Evolutionary conservation across 1,140 invertebrate genomes (phyloP).

Genomic region (Hestina assimilis): DNA sequence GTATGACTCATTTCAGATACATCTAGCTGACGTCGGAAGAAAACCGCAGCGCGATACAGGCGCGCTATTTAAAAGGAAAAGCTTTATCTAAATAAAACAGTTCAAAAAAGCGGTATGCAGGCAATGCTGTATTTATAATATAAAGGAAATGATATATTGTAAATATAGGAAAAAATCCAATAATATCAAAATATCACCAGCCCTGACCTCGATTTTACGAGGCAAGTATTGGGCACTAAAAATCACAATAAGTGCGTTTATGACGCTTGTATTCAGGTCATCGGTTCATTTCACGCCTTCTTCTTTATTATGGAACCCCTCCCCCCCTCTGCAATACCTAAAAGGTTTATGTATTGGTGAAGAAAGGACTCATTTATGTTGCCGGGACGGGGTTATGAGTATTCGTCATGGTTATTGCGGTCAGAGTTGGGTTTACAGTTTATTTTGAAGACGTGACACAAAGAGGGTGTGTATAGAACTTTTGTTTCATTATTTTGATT

Average conservation of each 20-base stretch:
- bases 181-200: neutral
- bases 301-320: constrained; percentile 10
- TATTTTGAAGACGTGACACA: no score
- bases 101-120: no score
- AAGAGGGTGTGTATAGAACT: no score
- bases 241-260: constrained; percentile 30
- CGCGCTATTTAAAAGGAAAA: no score
- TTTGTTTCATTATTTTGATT: no score
- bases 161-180: neutral
- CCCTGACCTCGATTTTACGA: constrained; percentile 9
- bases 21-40: neutral
- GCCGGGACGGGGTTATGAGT: constrained; percentile 1
- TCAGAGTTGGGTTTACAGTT: neutral
- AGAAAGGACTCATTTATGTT: constrained; percentile 8
- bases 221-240: constrained; percentile 29
- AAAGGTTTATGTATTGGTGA: neutral
- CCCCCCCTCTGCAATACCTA: neutral
- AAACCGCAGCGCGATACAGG: neutral
- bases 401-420: neutral
- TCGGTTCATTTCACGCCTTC: constrained; percentile 14
- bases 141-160: neutral
- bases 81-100: no score
- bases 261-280: constrained; percentile 34
- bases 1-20: no score
- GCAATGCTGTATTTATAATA: neutral